phyloP scores from a whole-genome alignment of 1,140 invertebrate genomes.

The Mactra quadrangularis region DNA sequence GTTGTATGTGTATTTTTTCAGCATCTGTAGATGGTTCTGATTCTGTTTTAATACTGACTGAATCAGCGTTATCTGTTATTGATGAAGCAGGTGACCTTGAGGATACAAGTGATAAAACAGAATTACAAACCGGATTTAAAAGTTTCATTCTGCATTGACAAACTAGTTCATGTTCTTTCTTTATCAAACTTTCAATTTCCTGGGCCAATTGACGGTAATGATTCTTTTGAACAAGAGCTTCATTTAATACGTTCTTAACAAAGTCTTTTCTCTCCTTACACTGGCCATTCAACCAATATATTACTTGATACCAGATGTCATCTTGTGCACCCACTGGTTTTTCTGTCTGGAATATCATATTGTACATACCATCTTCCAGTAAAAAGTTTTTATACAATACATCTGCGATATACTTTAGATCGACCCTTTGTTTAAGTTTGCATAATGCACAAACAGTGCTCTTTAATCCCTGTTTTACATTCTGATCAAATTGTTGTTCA shows the following conservation, averaged over 20 bases:
- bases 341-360: not conserved
- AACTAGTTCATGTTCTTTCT: not conserved
- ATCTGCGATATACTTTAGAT: conserved; percentile 23
- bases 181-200: not conserved
- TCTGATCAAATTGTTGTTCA: not conserved
- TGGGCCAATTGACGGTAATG: conserved; percentile 1
- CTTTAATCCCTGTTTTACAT: not conserved
- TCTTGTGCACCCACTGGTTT: not conserved
- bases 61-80: too few relatives aligned
- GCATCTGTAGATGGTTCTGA: too few relatives aligned
- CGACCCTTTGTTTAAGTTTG: not conserved
- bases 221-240: not conserved
- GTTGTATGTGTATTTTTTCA: too few relatives aligned
- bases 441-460: conserved; percentile 3
- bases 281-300: not conserved
- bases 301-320: not conserved
- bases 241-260: not conserved
- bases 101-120: conserved; percentile 4
- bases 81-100: not conserved
- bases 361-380: conserved; percentile 2
- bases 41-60: too few relatives aligned
- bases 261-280: not conserved
- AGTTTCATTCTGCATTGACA: not conserved
- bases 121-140: too few relatives aligned
- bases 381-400: not conserved